Conservation (phyloP, 2,113 vertebrate species). For the Syngnathoides biaculeatus region DNA sequence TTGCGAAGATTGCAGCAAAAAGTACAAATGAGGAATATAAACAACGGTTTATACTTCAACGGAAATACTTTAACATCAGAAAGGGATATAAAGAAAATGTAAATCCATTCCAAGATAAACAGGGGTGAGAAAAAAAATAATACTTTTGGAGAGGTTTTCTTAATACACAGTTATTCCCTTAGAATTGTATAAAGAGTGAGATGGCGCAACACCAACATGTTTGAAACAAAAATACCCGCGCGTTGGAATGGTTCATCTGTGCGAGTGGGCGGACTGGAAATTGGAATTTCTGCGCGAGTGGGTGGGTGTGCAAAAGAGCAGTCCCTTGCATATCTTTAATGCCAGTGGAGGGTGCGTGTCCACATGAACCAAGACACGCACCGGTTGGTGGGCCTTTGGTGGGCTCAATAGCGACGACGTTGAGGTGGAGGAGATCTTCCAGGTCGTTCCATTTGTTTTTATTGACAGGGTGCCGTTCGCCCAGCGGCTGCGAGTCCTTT, state of each 20-base stretch:
- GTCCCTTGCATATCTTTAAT: slow-evolving; percentile 2
- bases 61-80: background rate
- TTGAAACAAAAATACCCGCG: background rate
- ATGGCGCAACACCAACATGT: background rate
- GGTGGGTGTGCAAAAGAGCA: slow-evolving; percentile 9
- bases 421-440: slow-evolving; percentile 38
- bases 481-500: slow-evolving; percentile 17
- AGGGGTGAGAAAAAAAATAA: no score
- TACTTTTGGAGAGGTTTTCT: background rate
- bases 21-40: background rate
- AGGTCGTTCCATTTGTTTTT: slow-evolving; percentile 40
- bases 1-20: no score
- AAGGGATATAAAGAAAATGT: no score
- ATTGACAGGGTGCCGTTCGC: slow-evolving; percentile 26
- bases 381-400: slow-evolving; percentile 20
- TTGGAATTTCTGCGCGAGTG: slow-evolving; percentile 3
- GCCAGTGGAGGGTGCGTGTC: background rate
- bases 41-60: background rate
- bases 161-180: background rate
- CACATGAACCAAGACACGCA: slow-evolving; percentile 15
- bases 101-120: no score
- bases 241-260: slow-evolving; percentile 24
- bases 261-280: slow-evolving; percentile 13
- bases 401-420: slow-evolving; percentile 45
- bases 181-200: background rate